A percentile compares a stretch with the other conserved stretches of the same genome.
Conservation (phyloP, 2,888 invertebrate genomes). For the Spilarctia lutea region DNA sequence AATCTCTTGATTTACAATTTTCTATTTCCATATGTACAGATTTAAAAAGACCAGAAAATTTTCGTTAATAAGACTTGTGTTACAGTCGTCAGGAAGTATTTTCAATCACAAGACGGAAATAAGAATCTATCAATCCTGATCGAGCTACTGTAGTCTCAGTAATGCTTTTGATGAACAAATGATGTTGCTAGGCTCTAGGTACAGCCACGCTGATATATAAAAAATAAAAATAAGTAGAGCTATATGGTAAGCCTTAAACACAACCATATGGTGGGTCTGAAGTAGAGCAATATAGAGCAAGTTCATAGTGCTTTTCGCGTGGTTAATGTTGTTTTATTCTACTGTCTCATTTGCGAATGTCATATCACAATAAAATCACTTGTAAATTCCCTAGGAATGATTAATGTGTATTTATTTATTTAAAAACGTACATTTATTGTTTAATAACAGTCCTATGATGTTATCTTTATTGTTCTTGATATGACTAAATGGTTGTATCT, state of each 20-base stretch:
- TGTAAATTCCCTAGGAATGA: neutral
- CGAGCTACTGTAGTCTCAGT: neutral
- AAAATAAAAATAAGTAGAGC: no score
- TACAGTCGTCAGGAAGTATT: no score
- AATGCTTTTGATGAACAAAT: no score
- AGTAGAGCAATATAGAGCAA: neutral
- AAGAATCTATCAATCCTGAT: neutral
- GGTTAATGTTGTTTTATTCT: neutral
- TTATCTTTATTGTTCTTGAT: conserved; percentile 27
- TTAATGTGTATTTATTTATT: neutral
- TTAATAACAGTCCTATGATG: neutral
- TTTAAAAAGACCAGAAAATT: no score
- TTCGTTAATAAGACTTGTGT: no score
- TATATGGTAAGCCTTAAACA: neutral
- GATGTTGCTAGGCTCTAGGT: no score
- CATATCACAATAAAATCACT: neutral
- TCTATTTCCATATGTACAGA: no score
- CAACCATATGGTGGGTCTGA: neutral
- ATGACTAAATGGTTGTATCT: conserved; percentile 19
- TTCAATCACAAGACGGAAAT: no score
- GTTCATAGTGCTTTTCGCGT: neutral
- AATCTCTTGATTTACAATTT: no score
- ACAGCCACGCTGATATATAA: no score
- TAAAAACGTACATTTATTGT: neutral
- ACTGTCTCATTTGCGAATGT: neutral